These are phyloP conservation scores for Hypocryptadius cinnamomeus DNA, from an alignment of 2,113 vertebrate species.

Conservation along the genomic window DNA sequence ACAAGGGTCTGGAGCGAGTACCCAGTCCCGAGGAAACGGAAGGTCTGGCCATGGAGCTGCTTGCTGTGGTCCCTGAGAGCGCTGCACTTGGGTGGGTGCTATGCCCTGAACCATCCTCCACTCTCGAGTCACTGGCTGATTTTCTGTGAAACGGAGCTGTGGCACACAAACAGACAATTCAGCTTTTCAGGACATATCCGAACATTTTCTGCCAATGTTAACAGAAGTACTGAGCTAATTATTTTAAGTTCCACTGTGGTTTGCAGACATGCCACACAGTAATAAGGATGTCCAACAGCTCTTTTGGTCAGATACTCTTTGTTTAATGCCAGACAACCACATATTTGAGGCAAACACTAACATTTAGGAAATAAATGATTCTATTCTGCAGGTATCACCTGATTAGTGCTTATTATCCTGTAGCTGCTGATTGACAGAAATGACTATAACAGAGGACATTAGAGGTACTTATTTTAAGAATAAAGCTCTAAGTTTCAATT, in stretches of 20 bases:
- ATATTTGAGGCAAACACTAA: background rate
- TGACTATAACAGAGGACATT: fast-evolving
- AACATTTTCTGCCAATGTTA: background rate
- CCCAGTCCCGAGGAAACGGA: constrained; percentile 17
- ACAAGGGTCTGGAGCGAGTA: background rate
- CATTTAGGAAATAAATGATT: background rate
- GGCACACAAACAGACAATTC: constrained; percentile 19
- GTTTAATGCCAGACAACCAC: background rate
- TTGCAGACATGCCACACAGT: background rate
- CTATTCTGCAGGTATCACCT: background rate
- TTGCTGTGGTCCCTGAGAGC: constrained; percentile 37
- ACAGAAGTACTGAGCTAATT: background rate
- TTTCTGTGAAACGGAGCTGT: constrained; percentile 69
- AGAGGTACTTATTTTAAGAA: background rate
- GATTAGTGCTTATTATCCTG: background rate
- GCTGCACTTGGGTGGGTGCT: background rate
- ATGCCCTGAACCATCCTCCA: constrained; percentile 20
- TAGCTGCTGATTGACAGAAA: background rate
- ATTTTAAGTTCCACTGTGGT: background rate
- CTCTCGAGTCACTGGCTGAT: background rate
- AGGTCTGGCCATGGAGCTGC: background rate
- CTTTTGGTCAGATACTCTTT: background rate
- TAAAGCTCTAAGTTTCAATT: background rate
- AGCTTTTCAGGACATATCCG: background rate
- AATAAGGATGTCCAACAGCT: background rate